Percentiles rank a stretch among this genome's conserved stretches.
Conservation (phyloP, 2,888 invertebrate species). For the Adela reaumurella region DNA sequence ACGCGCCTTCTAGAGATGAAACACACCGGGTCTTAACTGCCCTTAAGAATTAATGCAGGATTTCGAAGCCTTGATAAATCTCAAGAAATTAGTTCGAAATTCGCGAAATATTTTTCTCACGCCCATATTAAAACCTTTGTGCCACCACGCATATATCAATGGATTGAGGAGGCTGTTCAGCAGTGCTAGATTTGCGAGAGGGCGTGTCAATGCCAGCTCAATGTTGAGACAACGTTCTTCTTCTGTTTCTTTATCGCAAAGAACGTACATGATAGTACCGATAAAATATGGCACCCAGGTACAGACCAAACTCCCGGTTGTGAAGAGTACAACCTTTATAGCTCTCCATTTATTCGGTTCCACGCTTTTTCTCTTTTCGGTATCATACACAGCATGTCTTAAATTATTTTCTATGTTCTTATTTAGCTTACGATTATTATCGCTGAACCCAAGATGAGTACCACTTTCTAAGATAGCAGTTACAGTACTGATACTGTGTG, state of each 20-base stretch:
- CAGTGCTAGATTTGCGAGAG: conserved; percentile 55
- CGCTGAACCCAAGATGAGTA: too few species aligned
- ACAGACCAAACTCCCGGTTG: conserved; percentile 56
- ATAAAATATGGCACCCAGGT: conserved; percentile 64
- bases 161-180: conserved; percentile 49
- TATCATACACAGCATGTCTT: too few species aligned
- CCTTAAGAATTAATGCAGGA: too few species aligned
- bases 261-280: conserved; percentile 48
- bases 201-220: conserved; percentile 51
- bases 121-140: conserved; percentile 47
- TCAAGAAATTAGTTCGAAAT: too few species aligned
- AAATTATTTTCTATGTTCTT: neutral
- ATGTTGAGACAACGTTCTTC: conserved; percentile 45
- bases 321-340: conserved; percentile 58
- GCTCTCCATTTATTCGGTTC: conserved; percentile 58
- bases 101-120: conserved; percentile 29
- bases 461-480: neutral
- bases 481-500: neutral
- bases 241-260: conserved; percentile 42
- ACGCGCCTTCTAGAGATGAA: too few species aligned
- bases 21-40: too few species aligned
- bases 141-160: conserved; percentile 55
- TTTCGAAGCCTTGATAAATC: too few species aligned
- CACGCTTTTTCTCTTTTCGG: conserved; percentile 18
- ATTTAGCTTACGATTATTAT: too few species aligned